Base-by-base conservation (phyloP, 2,113 vertebrate genomes). In the Pogonocichla stellata region DNA sequence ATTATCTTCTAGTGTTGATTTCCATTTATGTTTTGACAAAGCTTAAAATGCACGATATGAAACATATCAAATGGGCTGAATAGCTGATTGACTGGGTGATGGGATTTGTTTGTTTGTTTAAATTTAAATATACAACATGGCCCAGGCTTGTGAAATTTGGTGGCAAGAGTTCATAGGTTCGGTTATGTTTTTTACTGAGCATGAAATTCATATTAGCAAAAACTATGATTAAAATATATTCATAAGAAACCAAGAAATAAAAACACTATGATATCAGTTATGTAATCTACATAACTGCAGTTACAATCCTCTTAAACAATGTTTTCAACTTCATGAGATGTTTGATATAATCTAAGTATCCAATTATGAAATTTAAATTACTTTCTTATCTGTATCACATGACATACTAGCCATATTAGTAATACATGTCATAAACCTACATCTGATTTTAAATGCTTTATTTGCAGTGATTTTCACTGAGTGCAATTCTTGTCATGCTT, bases 371-470 rank as follows among this genome's bases (percentile, higher is more conserved):
- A 84, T 73, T 74, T 48, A 77, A 74, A 95, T 89, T 86, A 51
- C 38, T 88, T 70, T 20, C 6, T 79, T 77, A 47, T 64, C 15
- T 74, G 20, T 75, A n/a, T 57, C 79, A 74, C 56, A 56, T 60
- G 66, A 82, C 64, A 84, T 72, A 74, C 78, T 93, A 95, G 60
- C 60, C 77, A 86, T 67, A 74, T 67, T 92, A 93, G 65, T 57
- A 92, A 69, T 75, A 75, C n/a, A 57, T 64, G 42, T 62, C 58
- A 61, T 74, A 33, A 48, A 57, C 65, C 88, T 88, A 69, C 11
- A 40, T 90, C 23, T 85, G 69, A 96, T 91, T 87, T 71, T 83
- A 97, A 92, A 83, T 93, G 78, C 64, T 80, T 97, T 86, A 96
- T 96, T 95, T 96, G 84, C 85, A 78, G 54, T 56, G 45, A 81